Conservation (phyloP, 2,797 vertebrate species). For the Chelon auratus region DNA sequence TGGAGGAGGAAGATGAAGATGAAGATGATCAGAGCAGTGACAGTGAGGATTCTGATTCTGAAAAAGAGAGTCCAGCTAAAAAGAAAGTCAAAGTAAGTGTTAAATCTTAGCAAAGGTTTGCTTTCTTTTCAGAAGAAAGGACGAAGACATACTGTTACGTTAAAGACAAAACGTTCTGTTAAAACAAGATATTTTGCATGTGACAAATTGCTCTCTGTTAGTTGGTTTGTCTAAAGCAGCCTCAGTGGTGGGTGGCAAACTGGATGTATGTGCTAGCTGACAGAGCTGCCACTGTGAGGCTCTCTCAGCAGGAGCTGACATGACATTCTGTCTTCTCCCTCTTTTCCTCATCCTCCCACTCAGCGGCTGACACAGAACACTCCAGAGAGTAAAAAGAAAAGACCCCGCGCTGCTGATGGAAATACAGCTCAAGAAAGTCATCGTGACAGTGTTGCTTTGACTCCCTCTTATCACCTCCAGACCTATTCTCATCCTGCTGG, state of each 20-base stretch:
- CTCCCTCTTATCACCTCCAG: slow-evolving; percentile 87
- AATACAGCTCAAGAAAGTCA: slow-evolving; percentile 82
- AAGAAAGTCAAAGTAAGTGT: slow-evolving; percentile 84
- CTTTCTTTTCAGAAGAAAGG: slow-evolving; percentile 4
- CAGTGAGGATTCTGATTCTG: slow-evolving; percentile 91
- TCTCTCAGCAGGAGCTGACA: slow-evolving; percentile 65
- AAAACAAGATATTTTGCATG: background rate
- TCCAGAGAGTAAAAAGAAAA: slow-evolving; percentile 85
- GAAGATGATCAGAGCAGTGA: slow-evolving; percentile 88
- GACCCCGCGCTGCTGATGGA: slow-evolving; percentile 80
- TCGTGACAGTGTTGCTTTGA: slow-evolving; percentile 84
- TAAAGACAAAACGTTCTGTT: background rate
- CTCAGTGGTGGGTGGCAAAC: slow-evolving; percentile 58
- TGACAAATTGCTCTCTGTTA: slow-evolving; percentile 25
- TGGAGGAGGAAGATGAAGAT: slow-evolving; percentile 88
- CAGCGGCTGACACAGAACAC: slow-evolving; percentile 89
- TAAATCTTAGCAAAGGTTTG: too few species aligned
- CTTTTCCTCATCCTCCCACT: slow-evolving; percentile 71
- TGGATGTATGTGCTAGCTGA: slow-evolving; percentile 64
- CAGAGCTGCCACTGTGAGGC: slow-evolving; percentile 68
- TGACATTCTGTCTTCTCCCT: slow-evolving; percentile 72
- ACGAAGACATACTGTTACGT: background rate
- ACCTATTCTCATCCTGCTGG: slow-evolving; percentile 80
- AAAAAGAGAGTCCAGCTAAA: slow-evolving; percentile 85
- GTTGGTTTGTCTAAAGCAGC: slow-evolving; percentile 57